Conservation (phyloP, 2,888 invertebrate genomes). For the Eupsilia transversa region DNA sequence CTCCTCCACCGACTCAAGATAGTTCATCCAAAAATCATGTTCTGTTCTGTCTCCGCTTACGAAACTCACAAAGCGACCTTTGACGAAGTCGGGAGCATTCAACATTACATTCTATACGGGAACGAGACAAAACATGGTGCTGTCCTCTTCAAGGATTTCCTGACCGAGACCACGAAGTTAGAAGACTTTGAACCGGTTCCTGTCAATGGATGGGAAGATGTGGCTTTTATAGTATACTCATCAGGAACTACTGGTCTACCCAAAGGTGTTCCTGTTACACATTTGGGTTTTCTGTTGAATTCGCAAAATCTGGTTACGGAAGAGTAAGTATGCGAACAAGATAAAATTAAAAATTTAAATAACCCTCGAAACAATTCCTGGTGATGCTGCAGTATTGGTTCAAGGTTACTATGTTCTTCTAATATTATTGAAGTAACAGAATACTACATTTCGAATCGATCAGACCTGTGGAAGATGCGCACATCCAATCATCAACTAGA, state of each 20-base stretch:
- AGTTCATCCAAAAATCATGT: slow-evolving; percentile 67
- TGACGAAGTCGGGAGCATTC: slow-evolving; percentile 20
- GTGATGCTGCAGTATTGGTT: too few relatives aligned
- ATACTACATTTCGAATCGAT: too few relatives aligned
- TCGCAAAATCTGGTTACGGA: slow-evolving; percentile 1
- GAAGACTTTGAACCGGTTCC: slow-evolving; percentile 61
- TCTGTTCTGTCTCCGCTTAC: slow-evolving; percentile 64
- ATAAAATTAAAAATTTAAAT: too few relatives aligned
- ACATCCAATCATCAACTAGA: too few relatives aligned
- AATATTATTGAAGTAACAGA: too few relatives aligned
- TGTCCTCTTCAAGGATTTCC: slow-evolving; percentile 58
- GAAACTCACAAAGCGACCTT: slow-evolving; percentile 52
- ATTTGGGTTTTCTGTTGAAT: slow-evolving; percentile 59
- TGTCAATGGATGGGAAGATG: slow-evolving; percentile 68
- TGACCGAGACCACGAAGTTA: slow-evolving; percentile 49
- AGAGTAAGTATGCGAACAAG: slow-evolving; percentile 51
- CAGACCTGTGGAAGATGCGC: too few relatives aligned
- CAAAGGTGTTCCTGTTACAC: slow-evolving; percentile 71
- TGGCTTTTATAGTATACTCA: slow-evolving; percentile 65
- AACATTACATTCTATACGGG: slow-evolving; percentile 64
- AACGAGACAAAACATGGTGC: slow-evolving; percentile 41
- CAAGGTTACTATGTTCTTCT: too few relatives aligned
- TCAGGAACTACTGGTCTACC: slow-evolving; percentile 74
- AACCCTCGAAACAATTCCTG: too few relatives aligned
- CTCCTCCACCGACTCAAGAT: slow-evolving; percentile 65